These are phyloP conservation scores for Panzeria rudis DNA, from an alignment of 2,888 invertebrate genomes.

Conservation along the genomic window DNA sequence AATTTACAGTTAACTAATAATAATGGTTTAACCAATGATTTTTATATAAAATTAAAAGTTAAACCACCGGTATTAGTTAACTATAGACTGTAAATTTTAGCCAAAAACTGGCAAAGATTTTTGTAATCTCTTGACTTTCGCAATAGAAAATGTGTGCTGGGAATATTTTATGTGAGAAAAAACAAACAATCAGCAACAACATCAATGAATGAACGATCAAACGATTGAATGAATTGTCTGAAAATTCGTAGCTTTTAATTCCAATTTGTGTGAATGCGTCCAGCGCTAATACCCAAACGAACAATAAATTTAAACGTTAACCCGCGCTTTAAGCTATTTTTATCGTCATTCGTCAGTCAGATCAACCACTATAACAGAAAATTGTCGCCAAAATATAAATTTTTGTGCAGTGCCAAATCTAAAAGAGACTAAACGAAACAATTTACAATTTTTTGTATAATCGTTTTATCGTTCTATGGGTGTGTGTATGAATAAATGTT, in stretches of 20 bases:
- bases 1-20: too few relatives aligned
- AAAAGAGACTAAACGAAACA: slow-evolving; percentile 27
- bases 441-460: slow-evolving; percentile 21
- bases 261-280: background rate
- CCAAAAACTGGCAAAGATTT: too few relatives aligned
- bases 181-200: slow-evolving; percentile 21
- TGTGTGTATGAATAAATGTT: background rate
- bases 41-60: too few relatives aligned
- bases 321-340: background rate
- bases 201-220: slow-evolving; percentile 52
- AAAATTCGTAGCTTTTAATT: background rate
- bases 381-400: slow-evolving; percentile 45
- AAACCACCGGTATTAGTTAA: too few relatives aligned
- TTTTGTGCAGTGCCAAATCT: background rate
- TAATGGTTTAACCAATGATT: too few relatives aligned
- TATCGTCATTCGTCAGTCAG: background rate
- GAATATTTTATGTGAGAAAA: background rate
- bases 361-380: slow-evolving; percentile 24
- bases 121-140: background rate
- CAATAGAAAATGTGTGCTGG: slow-evolving; percentile 19
- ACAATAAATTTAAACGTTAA: slow-evolving; percentile 8
- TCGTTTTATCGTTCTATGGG: background rate
- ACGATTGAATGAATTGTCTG: slow-evolving; percentile 30
- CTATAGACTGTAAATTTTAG: too few relatives aligned
- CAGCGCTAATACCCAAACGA: background rate